Conservation (phyloP, 2,113 vertebrate genomes). For the Electrona antarctica region DNA sequence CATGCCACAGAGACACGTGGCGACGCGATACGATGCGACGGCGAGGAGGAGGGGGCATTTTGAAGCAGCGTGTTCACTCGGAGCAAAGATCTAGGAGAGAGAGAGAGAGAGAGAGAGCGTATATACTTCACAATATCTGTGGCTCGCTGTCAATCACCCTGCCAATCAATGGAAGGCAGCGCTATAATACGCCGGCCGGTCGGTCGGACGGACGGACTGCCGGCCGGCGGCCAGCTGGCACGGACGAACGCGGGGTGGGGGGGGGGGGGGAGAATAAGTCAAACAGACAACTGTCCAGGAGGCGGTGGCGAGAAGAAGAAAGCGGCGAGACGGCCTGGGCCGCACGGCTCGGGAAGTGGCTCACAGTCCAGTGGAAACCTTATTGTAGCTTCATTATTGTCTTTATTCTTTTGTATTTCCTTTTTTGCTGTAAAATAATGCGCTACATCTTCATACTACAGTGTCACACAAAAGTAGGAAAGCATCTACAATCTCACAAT, state of each 20-base stretch:
- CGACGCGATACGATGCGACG: slow-evolving; percentile 3
- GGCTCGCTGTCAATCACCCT: slow-evolving; percentile 51
- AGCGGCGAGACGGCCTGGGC: background rate
- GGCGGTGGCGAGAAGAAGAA: slow-evolving; percentile 2
- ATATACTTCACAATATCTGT: background rate
- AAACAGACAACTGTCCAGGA: slow-evolving; percentile 11
- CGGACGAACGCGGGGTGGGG: background rate
- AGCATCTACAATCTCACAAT: too few species aligned
- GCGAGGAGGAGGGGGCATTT: slow-evolving; percentile 31
- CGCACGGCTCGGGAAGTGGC: too few species aligned
- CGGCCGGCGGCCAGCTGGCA: background rate
- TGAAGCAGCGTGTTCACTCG: slow-evolving; percentile 26
- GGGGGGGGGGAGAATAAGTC: slow-evolving; percentile 5
- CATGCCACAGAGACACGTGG: slow-evolving; percentile 25
- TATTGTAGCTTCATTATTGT: too few species aligned
- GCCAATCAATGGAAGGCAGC: slow-evolving; percentile 42
- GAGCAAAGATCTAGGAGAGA: slow-evolving; percentile 15
- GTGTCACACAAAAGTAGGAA: too few species aligned
- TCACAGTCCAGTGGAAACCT: too few species aligned
- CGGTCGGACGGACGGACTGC: too few species aligned
- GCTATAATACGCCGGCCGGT: background rate
- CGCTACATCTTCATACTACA: too few species aligned
- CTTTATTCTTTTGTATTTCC: too few species aligned
- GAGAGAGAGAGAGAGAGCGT: too few species aligned
- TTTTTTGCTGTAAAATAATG: too few species aligned